A percentile compares a stretch with the other conserved stretches of the same genome.
Conservation (phyloP, 2,797 vertebrate species). For the Bufotes viridis region DNA sequence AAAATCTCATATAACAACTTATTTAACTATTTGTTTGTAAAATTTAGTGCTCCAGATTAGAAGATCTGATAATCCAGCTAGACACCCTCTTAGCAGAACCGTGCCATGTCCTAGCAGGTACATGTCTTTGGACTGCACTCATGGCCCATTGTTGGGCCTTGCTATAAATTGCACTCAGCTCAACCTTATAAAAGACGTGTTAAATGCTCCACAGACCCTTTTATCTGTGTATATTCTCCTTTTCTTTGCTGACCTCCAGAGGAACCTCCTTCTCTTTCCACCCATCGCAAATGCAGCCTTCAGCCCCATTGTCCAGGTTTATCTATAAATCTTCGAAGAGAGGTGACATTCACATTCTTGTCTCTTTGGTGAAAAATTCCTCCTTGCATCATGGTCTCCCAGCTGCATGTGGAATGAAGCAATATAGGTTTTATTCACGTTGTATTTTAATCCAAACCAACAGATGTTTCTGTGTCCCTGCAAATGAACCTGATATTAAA, state of each 20-base stretch:
- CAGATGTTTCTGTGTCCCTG: constrained; percentile 31
- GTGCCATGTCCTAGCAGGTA: not conserved
- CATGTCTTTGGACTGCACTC: not conserved
- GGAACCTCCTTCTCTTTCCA: constrained; percentile 33
- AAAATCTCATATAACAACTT: not conserved
- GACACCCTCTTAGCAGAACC: not conserved
- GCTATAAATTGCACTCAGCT: not conserved
- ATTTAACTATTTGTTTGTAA: not conserved
- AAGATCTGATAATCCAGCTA: not conserved
- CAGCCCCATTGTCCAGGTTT: constrained; percentile 43
- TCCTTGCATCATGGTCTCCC: not conserved
- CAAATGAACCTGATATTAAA: constrained; percentile 21
- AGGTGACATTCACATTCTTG: constrained; percentile 23
- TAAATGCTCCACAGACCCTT: constrained; percentile 6
- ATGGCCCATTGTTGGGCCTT: not conserved
- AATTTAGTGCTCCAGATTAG: not conserved
- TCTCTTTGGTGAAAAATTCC: constrained; percentile 18
- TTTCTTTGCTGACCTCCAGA: not conserved
- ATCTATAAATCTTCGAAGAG: constrained; percentile 32
- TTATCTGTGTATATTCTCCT: constrained; percentile 16
- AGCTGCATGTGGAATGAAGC: not conserved
- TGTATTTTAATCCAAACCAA: constrained; percentile 9
- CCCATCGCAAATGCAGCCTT: constrained; percentile 10
- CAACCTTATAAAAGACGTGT: constrained; percentile 22
- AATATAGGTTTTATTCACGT: constrained; percentile 1